These are phyloP conservation scores for Dastarcus helophoroides DNA, from an alignment of 2,888 invertebrate genomes.

Conservation along the genomic window DNA sequence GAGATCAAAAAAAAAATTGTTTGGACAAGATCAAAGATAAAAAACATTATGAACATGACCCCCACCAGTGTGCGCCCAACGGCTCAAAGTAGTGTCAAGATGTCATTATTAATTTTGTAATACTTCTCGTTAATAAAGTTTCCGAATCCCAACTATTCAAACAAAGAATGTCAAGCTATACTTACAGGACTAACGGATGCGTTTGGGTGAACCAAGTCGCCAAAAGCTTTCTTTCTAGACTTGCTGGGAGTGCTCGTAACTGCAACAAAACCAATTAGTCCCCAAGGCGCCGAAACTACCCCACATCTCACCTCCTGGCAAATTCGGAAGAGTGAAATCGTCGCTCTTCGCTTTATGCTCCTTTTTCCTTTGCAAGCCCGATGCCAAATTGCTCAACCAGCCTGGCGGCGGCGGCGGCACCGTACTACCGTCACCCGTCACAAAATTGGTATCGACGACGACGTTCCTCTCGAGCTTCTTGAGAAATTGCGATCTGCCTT, in stretches of 20 bases:
- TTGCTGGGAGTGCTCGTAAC: slow-evolving; percentile 30
- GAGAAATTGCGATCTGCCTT: too few species aligned
- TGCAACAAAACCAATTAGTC: slow-evolving; percentile 23
- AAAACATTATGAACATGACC: too few species aligned
- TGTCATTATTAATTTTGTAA: too few species aligned
- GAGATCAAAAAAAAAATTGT: too few species aligned
- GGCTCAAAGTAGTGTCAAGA: too few species aligned
- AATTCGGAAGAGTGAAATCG: slow-evolving; percentile 48
- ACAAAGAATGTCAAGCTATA: too few species aligned
- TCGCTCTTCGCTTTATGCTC: slow-evolving; percentile 28
- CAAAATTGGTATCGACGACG: slow-evolving; percentile 16
- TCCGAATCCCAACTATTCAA: too few species aligned
- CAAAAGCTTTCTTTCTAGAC: slow-evolving; percentile 28
- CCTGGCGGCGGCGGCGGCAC: background rate
- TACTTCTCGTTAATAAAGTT: too few species aligned
- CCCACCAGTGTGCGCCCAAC: too few species aligned
- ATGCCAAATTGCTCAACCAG: background rate
- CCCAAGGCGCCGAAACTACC: too few species aligned
- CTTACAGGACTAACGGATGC: slow-evolving; percentile 30
- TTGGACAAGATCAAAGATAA: too few species aligned
- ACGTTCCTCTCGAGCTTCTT: slow-evolving; percentile 29
- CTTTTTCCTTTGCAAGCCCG: slow-evolving; percentile 18
- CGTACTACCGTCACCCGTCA: slow-evolving; percentile 16
- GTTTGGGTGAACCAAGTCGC: slow-evolving; percentile 21
- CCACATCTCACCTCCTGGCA: slow-evolving; percentile 47